A percentile compares a stretch with the other conserved stretches of the same genome.
These are phyloP conservation scores for Apostichopus parvimensis DNA, from an alignment of 35 echinoderm and acorn worm genomes.

Conservation along the genomic window DNA sequence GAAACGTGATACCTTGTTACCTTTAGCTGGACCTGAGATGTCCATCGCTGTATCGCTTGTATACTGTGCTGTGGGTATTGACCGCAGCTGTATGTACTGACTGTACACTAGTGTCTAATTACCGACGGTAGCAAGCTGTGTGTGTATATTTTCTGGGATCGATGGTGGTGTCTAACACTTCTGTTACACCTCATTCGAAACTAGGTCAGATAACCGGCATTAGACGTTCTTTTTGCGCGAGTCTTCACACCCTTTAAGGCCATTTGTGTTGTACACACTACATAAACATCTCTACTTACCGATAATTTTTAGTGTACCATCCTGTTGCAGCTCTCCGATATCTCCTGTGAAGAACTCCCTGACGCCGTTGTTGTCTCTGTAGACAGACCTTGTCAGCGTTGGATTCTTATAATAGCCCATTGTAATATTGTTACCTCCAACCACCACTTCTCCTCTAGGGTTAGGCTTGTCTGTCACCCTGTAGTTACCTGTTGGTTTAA, in stretches of 20 bases:
- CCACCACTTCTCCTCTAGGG: constrained; percentile 87
- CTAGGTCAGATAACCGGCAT: too few species aligned
- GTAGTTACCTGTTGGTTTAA: constrained; percentile 60
- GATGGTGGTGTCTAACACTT: too few species aligned
- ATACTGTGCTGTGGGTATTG: not conserved
- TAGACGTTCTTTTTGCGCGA: too few species aligned
- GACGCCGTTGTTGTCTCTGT: constrained; percentile 54
- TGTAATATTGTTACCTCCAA: constrained; percentile 84
- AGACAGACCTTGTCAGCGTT: constrained; percentile 68
- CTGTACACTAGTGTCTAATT: too few species aligned
- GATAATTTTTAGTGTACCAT: constrained; percentile 88
- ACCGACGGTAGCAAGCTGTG: too few species aligned
- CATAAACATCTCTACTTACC: constrained; percentile 39
- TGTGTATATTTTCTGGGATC: too few species aligned
- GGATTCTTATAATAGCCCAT: constrained; percentile 95
- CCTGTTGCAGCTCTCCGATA: constrained; percentile 77
- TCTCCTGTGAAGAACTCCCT: constrained; percentile 90
- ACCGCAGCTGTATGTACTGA: not conserved
- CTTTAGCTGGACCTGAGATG: too few species aligned
- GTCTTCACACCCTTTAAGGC: too few species aligned
- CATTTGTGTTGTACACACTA: too few species aligned
- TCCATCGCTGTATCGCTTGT: too few species aligned
- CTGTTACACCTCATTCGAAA: too few species aligned
- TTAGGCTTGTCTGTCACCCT: constrained; percentile 77
- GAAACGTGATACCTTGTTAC: too few species aligned